phyloP scores from a whole-genome alignment of 2,797 vertebrate species.

The Pempheris klunzingeri region DNA sequence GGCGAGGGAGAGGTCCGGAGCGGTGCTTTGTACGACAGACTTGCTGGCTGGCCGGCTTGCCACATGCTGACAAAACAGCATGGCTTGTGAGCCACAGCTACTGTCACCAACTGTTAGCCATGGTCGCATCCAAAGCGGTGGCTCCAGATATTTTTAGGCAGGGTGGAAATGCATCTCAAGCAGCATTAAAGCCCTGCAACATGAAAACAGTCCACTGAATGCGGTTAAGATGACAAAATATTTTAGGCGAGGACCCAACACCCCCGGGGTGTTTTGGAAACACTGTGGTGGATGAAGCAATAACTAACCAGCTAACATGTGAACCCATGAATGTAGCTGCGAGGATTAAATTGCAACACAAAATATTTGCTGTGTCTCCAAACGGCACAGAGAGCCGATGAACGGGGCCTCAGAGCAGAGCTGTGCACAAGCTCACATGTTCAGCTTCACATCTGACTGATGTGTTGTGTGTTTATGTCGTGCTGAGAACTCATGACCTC shows the following conservation, averaged over 20 bases:
- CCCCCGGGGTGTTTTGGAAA: slow-evolving; percentile 41
- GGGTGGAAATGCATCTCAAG: slow-evolving; percentile 55
- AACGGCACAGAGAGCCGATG: no score
- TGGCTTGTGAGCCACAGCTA: slow-evolving; percentile 70
- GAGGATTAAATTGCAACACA: background rate
- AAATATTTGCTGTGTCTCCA: background rate
- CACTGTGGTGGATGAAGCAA: slow-evolving; percentile 16
- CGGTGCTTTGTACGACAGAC: slow-evolving; percentile 58
- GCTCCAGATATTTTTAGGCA: slow-evolving; percentile 68
- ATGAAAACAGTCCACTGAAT: slow-evolving; percentile 16
- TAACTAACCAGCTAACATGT: slow-evolving; percentile 28
- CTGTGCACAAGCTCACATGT: background rate
- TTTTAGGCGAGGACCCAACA: slow-evolving; percentile 12
- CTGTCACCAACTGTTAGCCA: slow-evolving; percentile 79
- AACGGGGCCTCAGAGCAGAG: background rate
- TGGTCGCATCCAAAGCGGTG: slow-evolving; percentile 65
- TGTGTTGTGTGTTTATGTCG: background rate
- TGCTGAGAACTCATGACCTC: background rate
- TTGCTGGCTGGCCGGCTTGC: slow-evolving; percentile 58
- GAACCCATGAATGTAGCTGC: background rate
- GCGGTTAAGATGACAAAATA: slow-evolving; percentile 24
- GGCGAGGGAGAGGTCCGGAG: slow-evolving; percentile 40
- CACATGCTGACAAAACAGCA: slow-evolving; percentile 78
- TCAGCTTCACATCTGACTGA: background rate
- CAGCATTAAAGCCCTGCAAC: slow-evolving; percentile 15